Percentiles rank a stretch among this genome's conserved stretches.
Conservation (phyloP, 2,888 invertebrate species). For the Rotaria macrura region DNA sequence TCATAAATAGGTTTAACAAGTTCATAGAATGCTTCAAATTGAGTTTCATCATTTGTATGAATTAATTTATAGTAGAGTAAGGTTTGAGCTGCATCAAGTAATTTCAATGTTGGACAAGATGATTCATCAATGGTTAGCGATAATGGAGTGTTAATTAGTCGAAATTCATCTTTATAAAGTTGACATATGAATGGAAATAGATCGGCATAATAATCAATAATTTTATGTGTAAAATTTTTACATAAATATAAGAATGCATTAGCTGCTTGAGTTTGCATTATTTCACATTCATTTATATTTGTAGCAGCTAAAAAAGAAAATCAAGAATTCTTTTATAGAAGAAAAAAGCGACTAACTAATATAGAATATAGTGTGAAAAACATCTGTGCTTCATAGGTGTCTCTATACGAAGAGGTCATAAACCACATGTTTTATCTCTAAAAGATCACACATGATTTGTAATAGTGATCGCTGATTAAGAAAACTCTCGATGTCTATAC, state of each 20-base stretch:
- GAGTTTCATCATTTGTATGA: background rate
- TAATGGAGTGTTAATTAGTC: background rate
- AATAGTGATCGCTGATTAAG: no score
- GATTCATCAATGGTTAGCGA: background rate
- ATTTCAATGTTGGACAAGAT: background rate
- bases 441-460: no score
- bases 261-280: background rate
- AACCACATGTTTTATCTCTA: no score
- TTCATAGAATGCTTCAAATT: background rate
- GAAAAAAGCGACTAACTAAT: no score
- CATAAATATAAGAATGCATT: constrained; percentile 16
- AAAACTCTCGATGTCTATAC: no score
- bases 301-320: no score
- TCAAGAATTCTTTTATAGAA: no score
- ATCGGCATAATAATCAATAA: background rate
- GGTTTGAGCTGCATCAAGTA: background rate
- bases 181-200: background rate
- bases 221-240: background rate
- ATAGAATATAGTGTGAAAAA: no score
- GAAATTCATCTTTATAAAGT: constrained; percentile 10
- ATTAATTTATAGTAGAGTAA: background rate
- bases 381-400: no score
- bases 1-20: constrained; percentile 16
- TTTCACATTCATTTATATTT: background rate
- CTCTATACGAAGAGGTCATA: no score